Percentiles rank a stretch among this genome's conserved stretches.
Evolutionary conservation across 2,888 invertebrate species (phyloP).

Genomic region (Craniophora ligustri): DNA sequence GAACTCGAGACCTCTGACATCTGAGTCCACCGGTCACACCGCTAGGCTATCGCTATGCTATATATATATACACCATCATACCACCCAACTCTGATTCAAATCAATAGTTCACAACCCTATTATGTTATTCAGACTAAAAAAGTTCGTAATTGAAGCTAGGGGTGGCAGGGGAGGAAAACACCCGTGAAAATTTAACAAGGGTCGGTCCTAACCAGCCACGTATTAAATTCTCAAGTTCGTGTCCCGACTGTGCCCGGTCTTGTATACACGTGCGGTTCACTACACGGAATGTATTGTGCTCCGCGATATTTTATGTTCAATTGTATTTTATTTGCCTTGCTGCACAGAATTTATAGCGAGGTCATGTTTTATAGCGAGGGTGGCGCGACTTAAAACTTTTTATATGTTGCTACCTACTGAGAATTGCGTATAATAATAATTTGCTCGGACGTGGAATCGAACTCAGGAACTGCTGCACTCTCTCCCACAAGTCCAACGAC

Average conservation of each 20-base stretch:
- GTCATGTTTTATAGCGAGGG: no score
- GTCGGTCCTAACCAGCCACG: conserved; percentile 23
- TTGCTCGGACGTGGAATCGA: no score
- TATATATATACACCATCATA: not conserved
- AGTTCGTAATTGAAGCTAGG: conserved; percentile 38
- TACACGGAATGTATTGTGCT: conserved; percentile 7
- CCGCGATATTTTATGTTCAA: not conserved
- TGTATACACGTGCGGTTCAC: conserved; percentile 22
- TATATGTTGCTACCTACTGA: no score
- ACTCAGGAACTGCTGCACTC: no score
- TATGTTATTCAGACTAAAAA: conserved; percentile 37
- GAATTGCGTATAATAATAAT: no score
- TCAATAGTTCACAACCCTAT: conserved; percentile 43
- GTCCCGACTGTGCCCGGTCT: conserved; percentile 26
- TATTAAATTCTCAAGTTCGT: conserved; percentile 30
- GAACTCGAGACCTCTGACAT: no score
- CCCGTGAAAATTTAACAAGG: conserved; percentile 83
- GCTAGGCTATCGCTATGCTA: no score
- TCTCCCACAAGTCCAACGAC: no score
- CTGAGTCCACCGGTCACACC: no score
- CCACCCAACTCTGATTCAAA: conserved; percentile 1
- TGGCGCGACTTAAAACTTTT: no score
- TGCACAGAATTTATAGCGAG: no score
- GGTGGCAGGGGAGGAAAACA: conserved; percentile 51
- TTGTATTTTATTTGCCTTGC: not conserved